These are phyloP conservation scores for Syndactyla subalaris DNA, from an alignment of 2,797 vertebrate genomes.

Conservation along the genomic window DNA sequence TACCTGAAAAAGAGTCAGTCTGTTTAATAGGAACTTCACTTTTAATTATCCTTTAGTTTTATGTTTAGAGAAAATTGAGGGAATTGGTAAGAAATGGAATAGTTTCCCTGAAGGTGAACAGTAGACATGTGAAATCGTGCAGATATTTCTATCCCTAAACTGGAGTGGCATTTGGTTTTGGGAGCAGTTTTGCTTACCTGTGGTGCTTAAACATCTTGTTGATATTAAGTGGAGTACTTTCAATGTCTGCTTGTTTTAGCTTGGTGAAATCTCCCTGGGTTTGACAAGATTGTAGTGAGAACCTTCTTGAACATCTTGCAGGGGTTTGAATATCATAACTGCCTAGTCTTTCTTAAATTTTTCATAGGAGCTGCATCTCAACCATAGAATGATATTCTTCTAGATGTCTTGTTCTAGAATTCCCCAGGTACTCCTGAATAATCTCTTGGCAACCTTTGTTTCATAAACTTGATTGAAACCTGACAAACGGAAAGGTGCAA, in stretches of 20 bases:
- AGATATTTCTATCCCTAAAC: background rate
- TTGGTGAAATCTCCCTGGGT: background rate
- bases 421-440: background rate
- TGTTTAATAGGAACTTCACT: background rate
- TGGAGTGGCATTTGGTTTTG: background rate
- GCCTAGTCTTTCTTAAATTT: background rate
- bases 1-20: background rate
- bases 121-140: background rate
- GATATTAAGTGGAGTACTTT: background rate
- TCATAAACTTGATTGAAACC: background rate
- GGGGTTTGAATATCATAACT: background rate
- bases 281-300: background rate
- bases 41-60: background rate
- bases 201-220: background rate
- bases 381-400: background rate
- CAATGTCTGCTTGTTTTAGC: background rate
- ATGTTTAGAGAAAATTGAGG: background rate
- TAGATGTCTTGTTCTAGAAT: background rate
- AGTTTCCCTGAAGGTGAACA: background rate
- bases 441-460: background rate
- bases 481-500: background rate
- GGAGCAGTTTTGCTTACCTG: background rate
- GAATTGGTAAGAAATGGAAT: too few relatives aligned
- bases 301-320: background rate
- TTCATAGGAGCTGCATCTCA: background rate